Conservation (phyloP, 2,888 invertebrate genomes). For the Eristalinus aeneus region DNA sequence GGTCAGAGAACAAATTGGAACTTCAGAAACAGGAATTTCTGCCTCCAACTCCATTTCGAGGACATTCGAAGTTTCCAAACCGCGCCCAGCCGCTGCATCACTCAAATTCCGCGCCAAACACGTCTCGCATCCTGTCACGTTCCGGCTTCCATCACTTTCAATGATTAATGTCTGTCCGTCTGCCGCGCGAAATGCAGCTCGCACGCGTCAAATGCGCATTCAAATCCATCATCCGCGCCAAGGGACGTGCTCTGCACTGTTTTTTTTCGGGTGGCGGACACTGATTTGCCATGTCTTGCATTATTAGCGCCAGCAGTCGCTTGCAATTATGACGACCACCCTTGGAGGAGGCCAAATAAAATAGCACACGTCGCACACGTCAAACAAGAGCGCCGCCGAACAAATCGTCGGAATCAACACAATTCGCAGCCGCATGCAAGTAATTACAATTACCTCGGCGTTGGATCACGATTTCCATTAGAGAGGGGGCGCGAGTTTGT, state of each 20-base stretch:
- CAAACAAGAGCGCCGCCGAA: slow-evolving; percentile 38
- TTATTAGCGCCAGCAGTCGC: background rate
- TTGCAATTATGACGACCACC: background rate
- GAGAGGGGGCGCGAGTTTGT: background rate
- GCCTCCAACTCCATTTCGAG: no score
- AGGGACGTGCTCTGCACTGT: background rate
- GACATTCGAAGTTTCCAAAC: no score
- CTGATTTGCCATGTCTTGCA: background rate
- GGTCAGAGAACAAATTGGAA: no score
- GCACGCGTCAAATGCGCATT: slow-evolving; percentile 11
- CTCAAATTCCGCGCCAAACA: background rate
- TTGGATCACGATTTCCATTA: slow-evolving; percentile 59
- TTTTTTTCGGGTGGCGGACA: background rate
- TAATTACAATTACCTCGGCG: slow-evolving; percentile 47
- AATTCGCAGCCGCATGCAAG: slow-evolving; percentile 56
- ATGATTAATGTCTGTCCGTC: background rate
- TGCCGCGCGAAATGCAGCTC: background rate
- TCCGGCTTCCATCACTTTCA: background rate
- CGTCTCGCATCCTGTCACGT: slow-evolving; percentile 6
- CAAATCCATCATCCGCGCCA: slow-evolving; percentile 40
- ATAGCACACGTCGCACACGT: background rate
- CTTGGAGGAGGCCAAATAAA: background rate
- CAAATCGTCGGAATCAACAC: slow-evolving; percentile 22
- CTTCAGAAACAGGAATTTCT: no score
- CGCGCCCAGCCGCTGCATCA: background rate